phyloP scores from a whole-genome alignment of 2,113 vertebrate genomes.

The Ceuthmochares aereus region DNA sequence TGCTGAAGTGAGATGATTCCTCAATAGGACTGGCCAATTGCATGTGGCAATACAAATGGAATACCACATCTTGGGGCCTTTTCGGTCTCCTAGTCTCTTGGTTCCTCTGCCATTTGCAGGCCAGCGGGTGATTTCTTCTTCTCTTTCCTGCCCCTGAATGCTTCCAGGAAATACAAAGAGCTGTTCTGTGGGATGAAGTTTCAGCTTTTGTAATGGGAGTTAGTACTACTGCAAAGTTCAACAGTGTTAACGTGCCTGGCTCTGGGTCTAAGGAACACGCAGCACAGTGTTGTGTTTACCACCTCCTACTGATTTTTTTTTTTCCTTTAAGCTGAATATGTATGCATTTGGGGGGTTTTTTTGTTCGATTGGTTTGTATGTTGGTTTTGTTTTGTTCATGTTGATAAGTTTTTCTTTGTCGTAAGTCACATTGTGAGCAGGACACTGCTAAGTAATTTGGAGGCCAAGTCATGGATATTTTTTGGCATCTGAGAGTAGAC shows the following conservation, averaged over 20 bases:
- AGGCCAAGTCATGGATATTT: neutral
- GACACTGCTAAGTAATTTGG: neutral
- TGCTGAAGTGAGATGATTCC: neutral
- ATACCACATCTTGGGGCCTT: neutral
- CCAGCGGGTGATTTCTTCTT: neutral
- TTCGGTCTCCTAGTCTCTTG: neutral
- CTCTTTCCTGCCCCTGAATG: neutral
- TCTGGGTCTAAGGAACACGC: neutral
- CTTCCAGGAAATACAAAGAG: neutral
- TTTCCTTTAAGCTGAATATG: neutral
- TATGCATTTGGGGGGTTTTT: neutral
- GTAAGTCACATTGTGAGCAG: neutral
- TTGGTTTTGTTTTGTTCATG: neutral
- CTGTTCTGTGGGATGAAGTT: neutral
- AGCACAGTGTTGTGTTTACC: neutral
- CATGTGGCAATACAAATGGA: neutral
- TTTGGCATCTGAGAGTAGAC: neutral
- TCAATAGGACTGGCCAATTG: neutral
- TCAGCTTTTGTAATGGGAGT: neutral
- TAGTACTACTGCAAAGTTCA: neutral
- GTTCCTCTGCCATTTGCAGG: neutral
- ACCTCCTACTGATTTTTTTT: neutral
- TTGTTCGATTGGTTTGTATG: neutral
- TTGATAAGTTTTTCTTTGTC: neutral
- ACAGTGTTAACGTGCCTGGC: neutral